Evolutionary conservation across 2,113 vertebrate genomes (phyloP), one percentile per base, ranked within the genome.

Genomic region (Poeciliopsis prolifica): DNA sequence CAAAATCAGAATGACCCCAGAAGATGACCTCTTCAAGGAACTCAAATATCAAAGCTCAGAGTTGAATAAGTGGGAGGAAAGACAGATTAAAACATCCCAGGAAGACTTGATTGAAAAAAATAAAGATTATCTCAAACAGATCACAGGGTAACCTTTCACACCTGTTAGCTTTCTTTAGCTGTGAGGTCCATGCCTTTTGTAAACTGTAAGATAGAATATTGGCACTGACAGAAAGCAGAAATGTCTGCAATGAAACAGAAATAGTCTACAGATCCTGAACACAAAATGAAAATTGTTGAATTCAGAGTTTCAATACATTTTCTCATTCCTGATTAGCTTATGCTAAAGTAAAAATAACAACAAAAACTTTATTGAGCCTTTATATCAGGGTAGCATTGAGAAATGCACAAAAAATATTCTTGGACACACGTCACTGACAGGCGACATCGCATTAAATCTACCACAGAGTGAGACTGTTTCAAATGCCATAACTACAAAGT

Each of bases 11-110:
- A 28, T 29, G 40, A 1, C 31, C 58, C 68, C 15, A 6, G 74
- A 79, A 58, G 10, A 58, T 24, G 3, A 58, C 51, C 51, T 58
- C 28, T 61, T 54, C 37, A 72, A 76, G 81, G 79, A 72, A 68
- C n/a, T 74, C 24, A 35, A 33, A 77, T 79, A 77, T 72, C 68
- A 83, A 84, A 86, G 70, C 44, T 78, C 71, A 29, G 19, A 74
- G 65, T 40, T 69, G 61, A 81, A 76, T 22, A 60, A 60, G 74
- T 69, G 37, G 31, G 11, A 54, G 10, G 14, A 79, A 61, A 70
- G 29, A 58, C 61, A 74, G 14, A 48, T 60, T 19, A 40, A 73
- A 64, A 14, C 68, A 24, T 63, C 77, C 31, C 65, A 42, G 14
- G 58, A 72, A 58, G 58, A 63, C 61, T 72, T 40, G 64, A 30